Conservation (phyloP, 2,888 invertebrate species). For the Poecilobothrus nobilitatus region DNA sequence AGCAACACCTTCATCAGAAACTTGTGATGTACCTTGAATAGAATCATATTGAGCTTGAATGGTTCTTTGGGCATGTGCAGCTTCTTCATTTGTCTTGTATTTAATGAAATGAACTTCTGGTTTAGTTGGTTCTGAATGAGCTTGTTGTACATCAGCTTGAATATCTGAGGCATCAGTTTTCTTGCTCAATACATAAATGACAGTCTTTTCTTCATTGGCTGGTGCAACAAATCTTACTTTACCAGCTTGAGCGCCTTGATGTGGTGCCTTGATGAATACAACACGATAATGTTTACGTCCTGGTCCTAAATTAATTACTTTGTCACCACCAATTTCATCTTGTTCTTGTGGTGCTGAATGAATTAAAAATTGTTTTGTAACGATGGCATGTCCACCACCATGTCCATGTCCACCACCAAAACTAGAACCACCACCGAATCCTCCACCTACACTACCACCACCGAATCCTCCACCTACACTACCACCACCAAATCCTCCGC, state of each 20-base stretch:
- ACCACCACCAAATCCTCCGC: conserved; percentile 20
- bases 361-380: conserved; percentile 42
- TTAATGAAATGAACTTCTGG: conserved; percentile 45
- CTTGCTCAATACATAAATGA: conserved; percentile 42
- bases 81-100: conserved; percentile 43
- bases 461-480: conserved; percentile 23
- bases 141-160: conserved; percentile 37
- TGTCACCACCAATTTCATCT: conserved; percentile 36
- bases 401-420: conserved; percentile 14
- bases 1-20: conserved; percentile 40
- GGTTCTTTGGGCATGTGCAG: conserved; percentile 40
- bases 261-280: conserved; percentile 42
- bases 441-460: conserved; percentile 11
- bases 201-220: conserved; percentile 42
- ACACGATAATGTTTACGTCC: conserved; percentile 42
- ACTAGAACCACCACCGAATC: conserved; percentile 19
- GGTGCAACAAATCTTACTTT: conserved; percentile 38
- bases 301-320: conserved; percentile 38
- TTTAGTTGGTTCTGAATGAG: conserved; percentile 37
- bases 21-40: conserved; percentile 39
- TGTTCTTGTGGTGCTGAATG: conserved; percentile 43
- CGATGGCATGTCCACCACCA: conserved; percentile 19
- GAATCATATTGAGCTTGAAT: conserved; percentile 43
- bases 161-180: conserved; percentile 38
- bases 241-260: conserved; percentile 33